These are phyloP conservation scores for Agapornis roseicollis DNA, from an alignment of 2,113 vertebrate genomes.

Conservation along the genomic window DNA sequence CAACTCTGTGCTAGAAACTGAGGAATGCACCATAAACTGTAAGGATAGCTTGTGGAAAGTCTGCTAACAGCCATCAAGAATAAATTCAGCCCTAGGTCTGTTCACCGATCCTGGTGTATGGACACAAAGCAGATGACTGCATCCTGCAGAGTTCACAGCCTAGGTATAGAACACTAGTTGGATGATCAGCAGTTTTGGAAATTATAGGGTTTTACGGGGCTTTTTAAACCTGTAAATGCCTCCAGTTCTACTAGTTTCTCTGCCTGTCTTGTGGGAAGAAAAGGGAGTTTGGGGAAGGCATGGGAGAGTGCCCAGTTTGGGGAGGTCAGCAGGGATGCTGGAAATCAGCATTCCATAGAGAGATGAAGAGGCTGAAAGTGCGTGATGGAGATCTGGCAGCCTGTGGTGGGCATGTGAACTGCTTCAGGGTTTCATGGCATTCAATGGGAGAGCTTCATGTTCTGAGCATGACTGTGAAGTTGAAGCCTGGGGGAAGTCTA, in stretches of 20 bases:
- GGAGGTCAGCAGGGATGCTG: neutral
- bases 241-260: neutral
- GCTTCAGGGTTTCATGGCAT: rapidly evolving
- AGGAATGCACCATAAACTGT: neutral
- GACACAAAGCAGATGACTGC: neutral
- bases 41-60: neutral
- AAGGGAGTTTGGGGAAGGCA: neutral
- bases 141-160: neutral
- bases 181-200: neutral
- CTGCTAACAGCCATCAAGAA: neutral
- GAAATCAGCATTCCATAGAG: neutral
- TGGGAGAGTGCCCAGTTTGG: neutral
- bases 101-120: neutral
- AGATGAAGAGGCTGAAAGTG: neutral
- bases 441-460: rapidly evolving
- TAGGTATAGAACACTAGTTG: neutral
- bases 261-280: neutral
- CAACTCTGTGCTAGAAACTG: neutral
- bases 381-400: neutral
- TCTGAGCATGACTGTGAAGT: neutral
- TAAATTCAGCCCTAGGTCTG: neutral
- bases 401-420: neutral
- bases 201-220: rapidly evolving
- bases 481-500: neutral
- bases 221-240: neutral